These are phyloP conservation scores for Xenopus laevis DNA, from an alignment of 2,113 vertebrate species.

Conservation along the genomic window DNA sequence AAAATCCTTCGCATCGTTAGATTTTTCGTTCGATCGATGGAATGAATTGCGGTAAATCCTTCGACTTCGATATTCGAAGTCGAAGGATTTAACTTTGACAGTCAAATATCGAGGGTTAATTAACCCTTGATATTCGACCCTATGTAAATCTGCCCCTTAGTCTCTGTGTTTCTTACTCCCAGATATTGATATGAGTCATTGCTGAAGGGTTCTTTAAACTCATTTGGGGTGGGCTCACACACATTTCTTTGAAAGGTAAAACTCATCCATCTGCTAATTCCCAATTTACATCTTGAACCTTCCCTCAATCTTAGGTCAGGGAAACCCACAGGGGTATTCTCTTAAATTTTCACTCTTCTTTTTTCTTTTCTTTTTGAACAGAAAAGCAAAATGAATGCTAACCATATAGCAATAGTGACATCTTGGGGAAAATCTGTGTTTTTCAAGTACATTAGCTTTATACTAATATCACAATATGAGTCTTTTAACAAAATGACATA, in stretches of 20 bases:
- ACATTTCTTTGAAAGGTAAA: conserved; percentile 39
- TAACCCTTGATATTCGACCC: too few relatives aligned
- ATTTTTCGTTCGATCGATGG: too few relatives aligned
- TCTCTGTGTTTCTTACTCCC: conserved; percentile 23
- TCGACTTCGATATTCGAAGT: too few relatives aligned
- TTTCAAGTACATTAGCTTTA: conserved; percentile 5
- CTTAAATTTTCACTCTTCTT: background rate
- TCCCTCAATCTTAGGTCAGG: conserved; percentile 28
- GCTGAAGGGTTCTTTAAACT: conserved; percentile 35
- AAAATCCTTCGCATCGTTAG: too few relatives aligned
- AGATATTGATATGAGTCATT: conserved; percentile 40
- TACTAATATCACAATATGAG: too few relatives aligned
- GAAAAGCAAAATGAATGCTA: background rate
- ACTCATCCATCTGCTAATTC: conserved; percentile 40
- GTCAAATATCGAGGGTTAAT: too few relatives aligned
- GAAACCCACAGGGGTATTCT: conserved; percentile 14
- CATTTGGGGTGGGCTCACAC: conserved; percentile 22
- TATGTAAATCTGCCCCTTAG: too few relatives aligned
- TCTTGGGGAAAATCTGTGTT: conserved; percentile 11
- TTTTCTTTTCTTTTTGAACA: conserved; percentile 9
- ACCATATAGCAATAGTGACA: conserved; percentile 30
- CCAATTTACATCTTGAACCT: conserved; percentile 33
- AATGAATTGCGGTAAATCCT: too few relatives aligned
- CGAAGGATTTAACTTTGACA: too few relatives aligned
- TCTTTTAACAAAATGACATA: too few relatives aligned